Evolutionary conservation across 2,113 vertebrate genomes (phyloP).

Genomic region (Thryonomys swinderianus): DNA sequence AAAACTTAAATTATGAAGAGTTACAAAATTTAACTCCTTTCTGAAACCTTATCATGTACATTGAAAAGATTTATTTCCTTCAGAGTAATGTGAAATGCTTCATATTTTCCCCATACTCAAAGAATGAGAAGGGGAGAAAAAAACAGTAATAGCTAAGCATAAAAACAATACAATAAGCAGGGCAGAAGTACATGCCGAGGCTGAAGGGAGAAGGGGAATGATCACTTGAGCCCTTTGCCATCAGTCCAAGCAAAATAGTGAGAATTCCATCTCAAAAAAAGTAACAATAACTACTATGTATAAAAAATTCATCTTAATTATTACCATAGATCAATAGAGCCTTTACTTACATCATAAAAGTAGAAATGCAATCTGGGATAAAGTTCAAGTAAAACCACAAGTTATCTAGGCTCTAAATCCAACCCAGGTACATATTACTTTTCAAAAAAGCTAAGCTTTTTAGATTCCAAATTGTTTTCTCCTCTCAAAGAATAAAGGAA

Average conservation of each 20-base stretch:
- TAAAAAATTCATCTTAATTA: background rate
- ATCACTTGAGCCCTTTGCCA: background rate
- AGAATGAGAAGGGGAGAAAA: background rate
- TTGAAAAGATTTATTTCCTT: background rate
- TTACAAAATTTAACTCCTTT: conserved; percentile 16
- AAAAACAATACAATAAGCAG: background rate
- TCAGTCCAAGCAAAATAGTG: background rate
- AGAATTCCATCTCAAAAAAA: background rate
- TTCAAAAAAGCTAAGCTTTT: background rate
- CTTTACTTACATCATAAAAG: conserved; percentile 24
- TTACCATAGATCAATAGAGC: background rate
- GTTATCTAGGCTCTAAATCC: background rate
- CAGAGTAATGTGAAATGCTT: conserved; percentile 27
- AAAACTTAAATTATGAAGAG: background rate
- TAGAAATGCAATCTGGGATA: background rate
- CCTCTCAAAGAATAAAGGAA: background rate
- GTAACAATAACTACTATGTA: background rate
- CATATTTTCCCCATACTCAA: background rate
- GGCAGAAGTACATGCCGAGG: background rate
- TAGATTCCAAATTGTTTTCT: background rate
- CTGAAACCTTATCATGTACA: conserved; percentile 10
- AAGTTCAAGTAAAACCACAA: background rate
- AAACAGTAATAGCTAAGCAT: background rate
- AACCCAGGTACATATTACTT: background rate
- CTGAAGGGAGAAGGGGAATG: background rate